These are phyloP conservation scores for Arctopsyche grandis DNA, from an alignment of 1,140 invertebrate genomes.

Conservation along the genomic window DNA sequence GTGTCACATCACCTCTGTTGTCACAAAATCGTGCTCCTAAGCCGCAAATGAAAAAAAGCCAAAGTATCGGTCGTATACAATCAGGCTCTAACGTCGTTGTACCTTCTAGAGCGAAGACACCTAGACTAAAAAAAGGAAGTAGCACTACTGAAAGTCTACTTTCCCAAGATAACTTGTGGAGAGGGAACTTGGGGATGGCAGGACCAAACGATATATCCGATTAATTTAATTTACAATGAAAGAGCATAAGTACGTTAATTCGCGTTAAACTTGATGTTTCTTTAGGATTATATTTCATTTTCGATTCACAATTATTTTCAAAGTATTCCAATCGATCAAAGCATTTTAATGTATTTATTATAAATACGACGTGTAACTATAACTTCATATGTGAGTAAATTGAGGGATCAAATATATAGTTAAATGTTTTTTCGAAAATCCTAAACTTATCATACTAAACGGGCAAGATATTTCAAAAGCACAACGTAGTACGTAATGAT, in stretches of 20 bases:
- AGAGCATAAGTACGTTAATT: background rate
- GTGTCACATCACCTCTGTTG: conserved; percentile 68
- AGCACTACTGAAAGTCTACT: conserved; percentile 30
- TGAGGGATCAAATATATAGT: conserved; percentile 37
- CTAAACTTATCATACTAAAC: conserved; percentile 15
- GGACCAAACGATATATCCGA: conserved; percentile 53
- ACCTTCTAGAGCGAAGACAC: conserved; percentile 61
- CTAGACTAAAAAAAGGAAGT: conserved; percentile 56
- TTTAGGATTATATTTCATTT: background rate
- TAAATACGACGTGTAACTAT: background rate
- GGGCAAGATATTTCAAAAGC: conserved; percentile 11
- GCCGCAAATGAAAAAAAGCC: conserved; percentile 61
- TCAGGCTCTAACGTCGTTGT: conserved; percentile 60
- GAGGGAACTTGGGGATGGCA: conserved; percentile 50
- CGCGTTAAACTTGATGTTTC: background rate
- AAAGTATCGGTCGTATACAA: conserved; percentile 64
- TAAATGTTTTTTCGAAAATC: conserved; percentile 3
- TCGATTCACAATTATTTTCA: conserved; percentile 20
- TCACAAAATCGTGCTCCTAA: conserved; percentile 58
- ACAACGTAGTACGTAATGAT: conserved; percentile 8
- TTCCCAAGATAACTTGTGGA: conserved; percentile 44
- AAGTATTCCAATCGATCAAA: background rate
- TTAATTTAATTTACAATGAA: conserved; percentile 18
- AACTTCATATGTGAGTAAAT: conserved; percentile 24
- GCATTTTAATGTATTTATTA: no score